A percentile compares a stretch with the other conserved stretches of the same genome.
Conservation (phyloP, 2,113 vertebrate species). For the Trichomycterus rosablanca region DNA sequence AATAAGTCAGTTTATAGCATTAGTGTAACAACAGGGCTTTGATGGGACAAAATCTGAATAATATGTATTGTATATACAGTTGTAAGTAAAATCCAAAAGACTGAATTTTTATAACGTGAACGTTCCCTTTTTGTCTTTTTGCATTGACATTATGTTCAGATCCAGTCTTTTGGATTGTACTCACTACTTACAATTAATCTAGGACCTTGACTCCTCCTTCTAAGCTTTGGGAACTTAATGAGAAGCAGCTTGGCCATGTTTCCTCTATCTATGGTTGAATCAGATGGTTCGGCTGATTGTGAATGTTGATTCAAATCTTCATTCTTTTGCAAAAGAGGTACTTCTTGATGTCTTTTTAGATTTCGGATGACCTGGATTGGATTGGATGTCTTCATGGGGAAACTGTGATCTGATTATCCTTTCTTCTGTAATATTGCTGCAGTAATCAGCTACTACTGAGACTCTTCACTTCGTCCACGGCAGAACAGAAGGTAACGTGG, state of each 20-base stretch:
- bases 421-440: conserved; percentile 20
- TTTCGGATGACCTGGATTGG: conserved; percentile 38
- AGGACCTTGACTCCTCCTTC: conserved; percentile 63
- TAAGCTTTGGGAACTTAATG: conserved; percentile 38
- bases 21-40: no score
- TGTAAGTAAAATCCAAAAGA: no score
- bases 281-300: conserved; percentile 30
- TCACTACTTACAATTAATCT: conserved; percentile 57
- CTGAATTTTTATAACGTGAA: no score
- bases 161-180: conserved; percentile 45
- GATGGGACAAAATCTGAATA: no score
- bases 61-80: no score
- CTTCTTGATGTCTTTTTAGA: conserved; percentile 14
- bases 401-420: conserved; percentile 48
- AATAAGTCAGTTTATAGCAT: no score
- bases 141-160: no score
- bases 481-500: conserved; percentile 44
- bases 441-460: no score
- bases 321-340: conserved; percentile 9
- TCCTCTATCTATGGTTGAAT: conserved; percentile 46
- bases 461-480: conserved; percentile 10
- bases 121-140: no score
- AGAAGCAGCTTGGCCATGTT: conserved; percentile 52
- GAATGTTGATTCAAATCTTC: conserved; percentile 34
- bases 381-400: conserved; percentile 51